Percentiles rank a stretch among this genome's conserved stretches.
Evolutionary conservation across 2,113 vertebrate species (phyloP).

Genomic region (Meleagris gallopavo): DNA sequence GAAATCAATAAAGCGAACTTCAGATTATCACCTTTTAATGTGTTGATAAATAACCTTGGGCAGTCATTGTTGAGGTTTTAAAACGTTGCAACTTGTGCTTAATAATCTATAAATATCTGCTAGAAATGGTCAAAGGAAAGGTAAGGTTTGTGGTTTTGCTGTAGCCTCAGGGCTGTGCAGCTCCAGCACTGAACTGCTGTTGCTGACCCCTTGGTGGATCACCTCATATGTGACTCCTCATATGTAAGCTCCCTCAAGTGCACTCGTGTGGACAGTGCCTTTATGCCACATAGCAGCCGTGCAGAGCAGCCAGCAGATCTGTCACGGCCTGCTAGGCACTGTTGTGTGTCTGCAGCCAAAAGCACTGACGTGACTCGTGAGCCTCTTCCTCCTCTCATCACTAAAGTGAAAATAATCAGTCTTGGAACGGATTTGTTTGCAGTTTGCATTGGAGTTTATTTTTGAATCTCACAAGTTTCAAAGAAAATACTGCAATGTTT

Average conservation of each 20-base stretch:
- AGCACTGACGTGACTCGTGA: neutral
- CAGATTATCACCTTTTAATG: neutral
- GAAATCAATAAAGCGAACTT: neutral
- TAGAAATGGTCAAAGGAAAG: neutral
- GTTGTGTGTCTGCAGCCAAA: neutral
- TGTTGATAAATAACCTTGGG: neutral
- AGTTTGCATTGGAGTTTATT: constrained; percentile 5
- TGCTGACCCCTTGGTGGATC: neutral
- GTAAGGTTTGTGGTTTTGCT: neutral
- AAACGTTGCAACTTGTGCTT: neutral
- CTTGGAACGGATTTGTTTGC: neutral
- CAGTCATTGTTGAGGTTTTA: neutral
- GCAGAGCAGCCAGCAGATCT: neutral
- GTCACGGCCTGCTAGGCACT: neutral
- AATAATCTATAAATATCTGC: neutral
- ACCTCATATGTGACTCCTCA: too few species aligned
- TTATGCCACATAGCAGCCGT: neutral
- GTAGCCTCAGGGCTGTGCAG: neutral
- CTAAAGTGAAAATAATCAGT: constrained; percentile 1
- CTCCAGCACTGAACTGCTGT: too few species aligned
- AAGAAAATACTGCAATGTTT: neutral
- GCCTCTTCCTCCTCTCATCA: neutral
- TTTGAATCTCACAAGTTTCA: neutral
- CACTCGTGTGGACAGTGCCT: neutral
- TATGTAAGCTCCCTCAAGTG: neutral